These are phyloP conservation scores for Mormyrops boulengeri DNA, from an alignment of 2,797 vertebrate genomes.

Conservation along the genomic window DNA sequence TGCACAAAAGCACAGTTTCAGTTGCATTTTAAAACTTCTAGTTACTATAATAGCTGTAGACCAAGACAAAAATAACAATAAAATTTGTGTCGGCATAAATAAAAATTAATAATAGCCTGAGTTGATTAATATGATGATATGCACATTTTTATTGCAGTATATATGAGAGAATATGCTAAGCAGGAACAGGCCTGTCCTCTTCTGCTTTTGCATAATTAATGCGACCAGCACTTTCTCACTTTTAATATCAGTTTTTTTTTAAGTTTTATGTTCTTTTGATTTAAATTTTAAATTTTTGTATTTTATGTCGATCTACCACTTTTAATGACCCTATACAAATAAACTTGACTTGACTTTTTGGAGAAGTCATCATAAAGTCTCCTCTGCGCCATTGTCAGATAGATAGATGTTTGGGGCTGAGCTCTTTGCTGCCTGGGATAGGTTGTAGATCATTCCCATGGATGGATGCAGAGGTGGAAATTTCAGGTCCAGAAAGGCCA, in stretches of 20 bases:
- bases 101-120: neutral
- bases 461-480: neutral
- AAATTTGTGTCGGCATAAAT: neutral
- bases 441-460: neutral
- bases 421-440: neutral
- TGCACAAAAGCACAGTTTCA: neutral
- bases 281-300: neutral
- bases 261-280: neutral
- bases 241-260: neutral
- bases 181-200: neutral
- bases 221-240: neutral
- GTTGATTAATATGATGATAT: neutral
- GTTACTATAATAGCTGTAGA: neutral
- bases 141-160: neutral
- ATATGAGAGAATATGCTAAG: neutral
- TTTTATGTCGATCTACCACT: neutral
- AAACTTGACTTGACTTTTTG: neutral
- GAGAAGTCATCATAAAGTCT: neutral
- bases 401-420: neutral
- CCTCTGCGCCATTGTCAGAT: neutral
- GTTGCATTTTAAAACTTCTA: neutral
- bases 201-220: neutral
- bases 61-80: neutral
- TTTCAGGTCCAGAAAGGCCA: neutral
- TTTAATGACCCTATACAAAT: neutral